Conservation (phyloP, 2,888 invertebrate species). For the Sympetrum striolatum region DNA sequence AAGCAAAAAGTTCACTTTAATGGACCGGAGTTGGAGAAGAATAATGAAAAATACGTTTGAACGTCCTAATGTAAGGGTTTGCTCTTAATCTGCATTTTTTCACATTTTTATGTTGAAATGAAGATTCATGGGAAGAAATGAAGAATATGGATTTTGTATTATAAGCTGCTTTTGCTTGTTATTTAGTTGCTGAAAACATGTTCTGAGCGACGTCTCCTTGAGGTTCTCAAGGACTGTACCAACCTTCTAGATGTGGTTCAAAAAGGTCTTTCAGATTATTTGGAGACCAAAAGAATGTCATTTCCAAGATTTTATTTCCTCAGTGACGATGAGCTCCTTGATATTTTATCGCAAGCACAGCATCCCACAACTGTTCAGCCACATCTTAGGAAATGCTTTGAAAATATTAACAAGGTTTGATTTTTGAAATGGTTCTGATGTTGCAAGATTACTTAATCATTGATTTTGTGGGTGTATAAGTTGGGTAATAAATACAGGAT, state of each 20-base stretch:
- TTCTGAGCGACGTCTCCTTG: constrained; percentile 70
- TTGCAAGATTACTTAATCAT: not conserved
- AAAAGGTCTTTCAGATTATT: constrained; percentile 77
- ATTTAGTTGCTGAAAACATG: constrained; percentile 70
- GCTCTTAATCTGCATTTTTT: not conserved
- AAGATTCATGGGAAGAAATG: not conserved
- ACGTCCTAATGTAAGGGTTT: constrained; percentile 68
- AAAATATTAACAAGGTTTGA: constrained; percentile 72
- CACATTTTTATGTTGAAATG: not conserved
- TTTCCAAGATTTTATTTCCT: constrained; percentile 84
- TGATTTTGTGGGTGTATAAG: constrained; percentile 7
- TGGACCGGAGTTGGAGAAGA: constrained; percentile 80
- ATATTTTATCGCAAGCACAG: constrained; percentile 79
- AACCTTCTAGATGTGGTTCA: constrained; percentile 75
- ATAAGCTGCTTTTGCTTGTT: not conserved
- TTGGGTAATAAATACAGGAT: not conserved
- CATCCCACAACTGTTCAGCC: constrained; percentile 81
- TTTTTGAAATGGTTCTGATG: not conserved
- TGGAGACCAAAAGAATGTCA: constrained; percentile 76
- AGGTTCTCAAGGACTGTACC: constrained; percentile 73
- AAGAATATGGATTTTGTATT: not conserved
- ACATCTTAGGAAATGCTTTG: constrained; percentile 83
- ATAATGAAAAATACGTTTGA: constrained; percentile 76
- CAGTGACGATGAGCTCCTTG: constrained; percentile 82
- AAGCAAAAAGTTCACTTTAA: constrained; percentile 78